Conservation (phyloP, 2,888 invertebrate species). For the Hesperia comma region DNA sequence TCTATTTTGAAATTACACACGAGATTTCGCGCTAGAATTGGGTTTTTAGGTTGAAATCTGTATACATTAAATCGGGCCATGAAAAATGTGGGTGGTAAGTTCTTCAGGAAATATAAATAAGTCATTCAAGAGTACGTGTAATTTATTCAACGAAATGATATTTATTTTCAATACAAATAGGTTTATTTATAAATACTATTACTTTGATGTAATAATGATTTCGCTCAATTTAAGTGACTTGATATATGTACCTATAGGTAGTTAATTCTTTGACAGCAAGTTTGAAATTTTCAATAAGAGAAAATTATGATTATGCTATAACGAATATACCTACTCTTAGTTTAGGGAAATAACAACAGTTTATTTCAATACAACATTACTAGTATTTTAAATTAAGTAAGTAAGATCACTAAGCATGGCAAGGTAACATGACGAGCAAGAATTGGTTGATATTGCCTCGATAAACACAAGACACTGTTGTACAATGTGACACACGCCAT, state of each 20-base stretch:
- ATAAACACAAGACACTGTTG: constrained; percentile 11
- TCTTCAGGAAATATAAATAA: constrained; percentile 7
- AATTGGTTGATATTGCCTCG: background rate
- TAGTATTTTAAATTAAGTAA: too few relatives aligned
- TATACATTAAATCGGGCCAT: constrained; percentile 49
- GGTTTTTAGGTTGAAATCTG: constrained; percentile 64
- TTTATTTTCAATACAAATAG: too few relatives aligned
- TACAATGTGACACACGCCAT: constrained; percentile 17
- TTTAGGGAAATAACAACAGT: too few relatives aligned
- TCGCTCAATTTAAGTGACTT: background rate
- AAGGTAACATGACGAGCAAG: background rate
- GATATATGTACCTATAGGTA: too few relatives aligned
- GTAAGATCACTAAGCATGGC: too few relatives aligned
- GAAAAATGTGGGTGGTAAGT: constrained; percentile 42
- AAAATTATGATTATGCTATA: too few relatives aligned
- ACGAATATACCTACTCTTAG: too few relatives aligned
- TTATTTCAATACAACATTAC: too few relatives aligned
- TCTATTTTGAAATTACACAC: constrained; percentile 41
- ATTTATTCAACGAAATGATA: too few relatives aligned
- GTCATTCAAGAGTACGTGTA: too few relatives aligned
- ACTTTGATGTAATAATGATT: background rate
- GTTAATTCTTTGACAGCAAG: background rate
- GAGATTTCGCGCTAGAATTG: constrained; percentile 47
- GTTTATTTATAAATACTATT: background rate
- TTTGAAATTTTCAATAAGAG: too few relatives aligned